These are phyloP conservation scores for Danio tinwini DNA, from an alignment of 2,797 vertebrate genomes.

Conservation along the genomic window DNA sequence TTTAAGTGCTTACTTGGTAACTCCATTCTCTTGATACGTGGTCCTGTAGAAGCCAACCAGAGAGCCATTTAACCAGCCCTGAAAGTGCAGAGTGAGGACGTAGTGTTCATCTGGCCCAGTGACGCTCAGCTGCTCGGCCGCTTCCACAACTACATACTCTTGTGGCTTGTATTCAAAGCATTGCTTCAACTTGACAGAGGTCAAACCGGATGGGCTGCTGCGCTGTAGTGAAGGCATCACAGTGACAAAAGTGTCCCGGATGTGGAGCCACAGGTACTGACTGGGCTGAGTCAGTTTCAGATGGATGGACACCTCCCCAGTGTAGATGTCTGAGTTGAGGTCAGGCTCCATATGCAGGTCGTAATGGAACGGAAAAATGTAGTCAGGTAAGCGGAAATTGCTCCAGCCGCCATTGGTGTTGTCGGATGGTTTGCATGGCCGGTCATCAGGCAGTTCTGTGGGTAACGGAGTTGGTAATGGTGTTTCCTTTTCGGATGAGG, in stretches of 20 bases:
- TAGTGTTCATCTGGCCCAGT: slow-evolving; percentile 68
- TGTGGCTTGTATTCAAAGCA: slow-evolving; percentile 87
- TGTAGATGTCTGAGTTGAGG: slow-evolving; percentile 83
- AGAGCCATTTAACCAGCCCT: slow-evolving; percentile 89
- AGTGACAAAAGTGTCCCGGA: slow-evolving; percentile 86
- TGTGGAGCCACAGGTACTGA: slow-evolving; percentile 89
- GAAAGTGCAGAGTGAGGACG: slow-evolving; percentile 85
- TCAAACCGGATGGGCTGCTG: slow-evolving; percentile 47
- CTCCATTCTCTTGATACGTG: slow-evolving; percentile 81
- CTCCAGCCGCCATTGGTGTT: slow-evolving; percentile 82
- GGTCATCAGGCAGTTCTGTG: slow-evolving; percentile 50
- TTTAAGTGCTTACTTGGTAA: slow-evolving; percentile 80
- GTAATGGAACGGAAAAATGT: slow-evolving; percentile 86
- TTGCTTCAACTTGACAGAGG: slow-evolving; percentile 69
- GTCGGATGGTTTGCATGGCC: slow-evolving; percentile 76
- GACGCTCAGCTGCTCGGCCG: slow-evolving; percentile 67
- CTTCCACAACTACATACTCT: slow-evolving; percentile 89
- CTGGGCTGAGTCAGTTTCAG: slow-evolving; percentile 74
- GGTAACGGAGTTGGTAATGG: slow-evolving; percentile 52
- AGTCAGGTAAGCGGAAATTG: slow-evolving; percentile 86
- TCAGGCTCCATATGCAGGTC: slow-evolving; percentile 85
- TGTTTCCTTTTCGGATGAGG: slow-evolving; percentile 48
- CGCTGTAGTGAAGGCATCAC: slow-evolving; percentile 64
- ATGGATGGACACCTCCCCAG: slow-evolving; percentile 80
- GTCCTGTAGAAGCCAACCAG: slow-evolving; percentile 95